Percentiles rank a stretch among this genome's conserved stretches.
Conservation (phyloP, 2,888 invertebrate species). For the Pocota personata region DNA sequence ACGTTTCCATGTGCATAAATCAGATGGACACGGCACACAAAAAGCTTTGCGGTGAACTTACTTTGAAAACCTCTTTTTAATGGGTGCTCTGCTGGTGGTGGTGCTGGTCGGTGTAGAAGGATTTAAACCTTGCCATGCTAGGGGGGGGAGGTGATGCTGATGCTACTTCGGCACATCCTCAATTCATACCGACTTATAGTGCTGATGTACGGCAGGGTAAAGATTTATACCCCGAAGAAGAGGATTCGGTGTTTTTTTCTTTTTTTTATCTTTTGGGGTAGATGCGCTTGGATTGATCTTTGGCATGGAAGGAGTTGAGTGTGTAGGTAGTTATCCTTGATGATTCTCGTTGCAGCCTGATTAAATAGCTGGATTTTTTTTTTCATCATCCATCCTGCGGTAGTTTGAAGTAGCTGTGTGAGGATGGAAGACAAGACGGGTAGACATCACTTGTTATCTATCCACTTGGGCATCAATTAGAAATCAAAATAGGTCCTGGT, state of each 20-base stretch:
- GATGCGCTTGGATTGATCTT: constrained; percentile 68
- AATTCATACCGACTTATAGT: constrained; percentile 71
- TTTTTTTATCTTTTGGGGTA: constrained; percentile 28
- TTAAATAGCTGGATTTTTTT: constrained; percentile 57
- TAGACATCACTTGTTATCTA: constrained; percentile 68
- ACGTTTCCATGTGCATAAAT: constrained; percentile 75
- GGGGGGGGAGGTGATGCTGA: constrained; percentile 8
- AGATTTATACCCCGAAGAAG: constrained; percentile 62
- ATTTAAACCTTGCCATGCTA: constrained; percentile 62
- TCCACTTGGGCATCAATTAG: constrained; percentile 73
- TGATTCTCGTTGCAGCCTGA: constrained; percentile 74
- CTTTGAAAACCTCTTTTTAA: constrained; percentile 75
- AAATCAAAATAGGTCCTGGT: constrained; percentile 68
- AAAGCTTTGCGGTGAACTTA: constrained; percentile 76
- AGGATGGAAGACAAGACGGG: constrained; percentile 49
- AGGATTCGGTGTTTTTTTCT: constrained; percentile 24
- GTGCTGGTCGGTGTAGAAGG: constrained; percentile 35
- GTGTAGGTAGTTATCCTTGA: constrained; percentile 70
- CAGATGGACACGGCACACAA: constrained; percentile 74
- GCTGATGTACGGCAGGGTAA: constrained; percentile 57
- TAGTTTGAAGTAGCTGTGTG: constrained; percentile 58
- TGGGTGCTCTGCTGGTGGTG: constrained; percentile 37
- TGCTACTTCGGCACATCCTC: constrained; percentile 71
- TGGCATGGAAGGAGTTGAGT: constrained; percentile 20
- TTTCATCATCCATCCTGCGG: constrained; percentile 42